These are phyloP conservation scores for Ceraclea dissimilis DNA, from an alignment of 2,888 invertebrate genomes.

Conservation along the genomic window DNA sequence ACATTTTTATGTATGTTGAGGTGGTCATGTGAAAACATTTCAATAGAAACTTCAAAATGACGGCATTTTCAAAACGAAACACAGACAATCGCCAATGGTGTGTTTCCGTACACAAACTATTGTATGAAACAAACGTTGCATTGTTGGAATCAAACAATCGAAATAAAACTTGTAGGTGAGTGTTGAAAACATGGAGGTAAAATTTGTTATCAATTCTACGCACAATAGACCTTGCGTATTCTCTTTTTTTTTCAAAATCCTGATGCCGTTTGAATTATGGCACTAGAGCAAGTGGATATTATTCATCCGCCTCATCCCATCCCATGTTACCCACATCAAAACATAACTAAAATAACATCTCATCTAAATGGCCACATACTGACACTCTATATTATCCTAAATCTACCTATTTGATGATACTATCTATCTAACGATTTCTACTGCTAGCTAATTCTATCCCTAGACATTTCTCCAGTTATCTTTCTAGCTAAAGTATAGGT, in stretches of 20 bases:
- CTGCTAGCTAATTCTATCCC: too few species aligned
- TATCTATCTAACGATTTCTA: too few species aligned
- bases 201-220: conserved; percentile 22
- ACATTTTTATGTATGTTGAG: too few species aligned
- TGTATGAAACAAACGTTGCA: conserved; percentile 15
- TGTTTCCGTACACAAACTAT: conserved; percentile 25
- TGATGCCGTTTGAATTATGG: conserved; percentile 7
- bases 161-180: conserved; percentile 10
- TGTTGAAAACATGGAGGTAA: conserved; percentile 21
- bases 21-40: conserved; percentile 15
- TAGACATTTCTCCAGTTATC: too few species aligned
- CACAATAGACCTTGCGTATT: conserved; percentile 8
- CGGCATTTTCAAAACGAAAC: conserved; percentile 10
- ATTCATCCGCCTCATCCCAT: too few species aligned
- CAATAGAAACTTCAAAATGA: conserved; percentile 4
- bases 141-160: conserved; percentile 8
- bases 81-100: conserved; percentile 22
- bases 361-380: too few species aligned
- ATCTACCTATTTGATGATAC: too few species aligned
- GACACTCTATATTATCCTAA: too few species aligned
- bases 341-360: too few species aligned
- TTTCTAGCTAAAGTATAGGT: too few species aligned
- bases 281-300: neutral
- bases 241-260: conserved; percentile 12
- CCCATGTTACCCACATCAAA: too few species aligned